phyloP scores from a whole-genome alignment of 2,113 vertebrate species.

The Nerophis ophidion region DNA sequence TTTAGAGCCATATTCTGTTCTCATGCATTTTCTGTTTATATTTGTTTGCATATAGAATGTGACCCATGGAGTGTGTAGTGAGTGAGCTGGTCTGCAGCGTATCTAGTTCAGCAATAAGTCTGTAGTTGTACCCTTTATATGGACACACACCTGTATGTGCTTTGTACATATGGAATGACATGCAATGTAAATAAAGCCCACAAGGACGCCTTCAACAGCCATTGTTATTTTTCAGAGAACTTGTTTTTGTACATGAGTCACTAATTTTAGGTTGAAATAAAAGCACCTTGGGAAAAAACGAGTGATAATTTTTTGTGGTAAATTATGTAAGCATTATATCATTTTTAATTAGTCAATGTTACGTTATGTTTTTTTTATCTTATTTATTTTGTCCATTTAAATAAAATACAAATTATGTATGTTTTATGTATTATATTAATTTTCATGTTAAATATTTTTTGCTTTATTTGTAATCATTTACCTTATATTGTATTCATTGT shows the following conservation, averaged over 20 bases:
- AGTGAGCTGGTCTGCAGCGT: conserved; percentile 63
- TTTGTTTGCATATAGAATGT: conserved; percentile 59
- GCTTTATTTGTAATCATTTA: no score
- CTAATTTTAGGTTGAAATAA: conserved; percentile 57
- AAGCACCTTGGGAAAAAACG: conserved; percentile 29
- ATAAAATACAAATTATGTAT: no score
- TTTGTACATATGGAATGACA: conserved; percentile 63
- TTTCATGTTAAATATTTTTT: no score
- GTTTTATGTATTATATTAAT: no score
- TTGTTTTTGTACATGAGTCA: conserved; percentile 75
- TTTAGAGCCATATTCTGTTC: conserved; percentile 41
- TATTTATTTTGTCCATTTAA: no score
- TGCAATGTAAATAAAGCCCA: conserved; percentile 42
- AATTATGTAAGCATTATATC: neutral
- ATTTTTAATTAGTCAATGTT: neutral
- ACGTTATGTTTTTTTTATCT: no score
- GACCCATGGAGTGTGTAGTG: conserved; percentile 50
- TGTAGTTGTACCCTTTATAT: conserved; percentile 71
- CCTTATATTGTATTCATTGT: no score
- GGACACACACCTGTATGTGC: conserved; percentile 64
- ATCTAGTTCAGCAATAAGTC: conserved; percentile 78
- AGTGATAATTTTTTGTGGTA: neutral
- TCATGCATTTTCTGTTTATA: conserved; percentile 12
- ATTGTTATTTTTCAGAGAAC: conserved; percentile 75
- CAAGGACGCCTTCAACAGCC: conserved; percentile 65